Base-by-base conservation (phyloP, 2,888 invertebrate species). In the Prosopocoilus inquinatus region DNA sequence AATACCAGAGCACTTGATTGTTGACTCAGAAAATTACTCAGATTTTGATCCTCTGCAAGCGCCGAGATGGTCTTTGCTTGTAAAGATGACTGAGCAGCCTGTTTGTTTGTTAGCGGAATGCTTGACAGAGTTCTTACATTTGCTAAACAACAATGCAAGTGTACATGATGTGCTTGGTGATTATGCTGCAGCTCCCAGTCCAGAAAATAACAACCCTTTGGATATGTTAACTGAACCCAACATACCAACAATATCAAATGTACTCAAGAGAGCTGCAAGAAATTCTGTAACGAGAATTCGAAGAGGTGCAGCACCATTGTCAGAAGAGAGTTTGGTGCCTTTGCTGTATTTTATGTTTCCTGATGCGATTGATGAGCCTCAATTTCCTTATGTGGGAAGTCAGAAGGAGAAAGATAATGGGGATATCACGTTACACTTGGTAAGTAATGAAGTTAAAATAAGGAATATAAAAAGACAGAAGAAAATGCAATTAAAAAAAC, bases 321-420 rank as follows among this genome's bases (percentile, higher is more conserved):
- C 87, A 9, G 88, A 88, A 67, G 87, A 88, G 32, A 79, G 89
- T 59, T 76, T 96, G 35, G 85, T 88, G 73, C 84, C 89, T 39
- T 83, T 95, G 64, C 74, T 96, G 47, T 88, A 89, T 71, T 94
- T 88, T 75, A 77, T 95, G 16, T 95, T 95, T 73, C 95, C 95
- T 50, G 94, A 95, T 82, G 91, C 93, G 53, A 87, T 90, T 62
- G 83, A 85, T 53, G 81, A 84, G 56, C 75, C 81, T 55, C 79
- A 75, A 45, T 81, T 79, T 72, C 79, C 80, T 2, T 87, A 87
- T 69, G 77, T 78, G 39, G 75, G 78, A 39, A 71, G 76, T 39
- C 73, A 80, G 9, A 39, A 39, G 9, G 53, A 49, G 7, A 51
- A 38, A 13, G 13, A 41, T 9, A 16, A 41, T 9, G 41, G 41